phyloP scores from a whole-genome alignment of 2,888 invertebrate species.

The Pollenia labialis region DNA sequence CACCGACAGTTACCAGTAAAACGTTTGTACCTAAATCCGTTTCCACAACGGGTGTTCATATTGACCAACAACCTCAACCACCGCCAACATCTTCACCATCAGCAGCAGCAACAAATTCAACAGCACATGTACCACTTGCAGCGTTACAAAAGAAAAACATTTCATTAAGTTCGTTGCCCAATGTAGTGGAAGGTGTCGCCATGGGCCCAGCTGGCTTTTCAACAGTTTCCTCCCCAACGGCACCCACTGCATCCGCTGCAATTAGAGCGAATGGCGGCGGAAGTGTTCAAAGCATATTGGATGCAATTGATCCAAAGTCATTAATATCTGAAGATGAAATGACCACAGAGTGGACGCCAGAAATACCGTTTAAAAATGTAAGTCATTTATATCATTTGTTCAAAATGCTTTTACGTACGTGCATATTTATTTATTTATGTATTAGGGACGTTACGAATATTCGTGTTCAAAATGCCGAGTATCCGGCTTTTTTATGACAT shows the following conservation, averaged over 20 bases:
- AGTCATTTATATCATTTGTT: conserved; percentile 73
- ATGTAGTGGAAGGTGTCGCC: conserved; percentile 81
- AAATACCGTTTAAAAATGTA: conserved; percentile 96
- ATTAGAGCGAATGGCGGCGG: conserved; percentile 76
- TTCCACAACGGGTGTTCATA: conserved; percentile 74
- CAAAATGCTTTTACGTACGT: not conserved
- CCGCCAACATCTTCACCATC: conserved; percentile 49
- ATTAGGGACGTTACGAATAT: too few relatives aligned
- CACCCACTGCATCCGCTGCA: conserved; percentile 75
- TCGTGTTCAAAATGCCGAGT: too few relatives aligned
- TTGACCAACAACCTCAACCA: conserved; percentile 65
- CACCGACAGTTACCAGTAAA: conserved; percentile 40
- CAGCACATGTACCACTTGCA: conserved; percentile 48
- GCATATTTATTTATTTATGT: too few relatives aligned
- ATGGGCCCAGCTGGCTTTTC: conserved; percentile 75
- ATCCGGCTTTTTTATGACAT: too few relatives aligned
- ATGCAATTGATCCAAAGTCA: conserved; percentile 83
- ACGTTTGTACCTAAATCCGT: conserved; percentile 78
- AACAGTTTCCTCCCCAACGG: conserved; percentile 79
- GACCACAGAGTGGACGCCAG: conserved; percentile 94
- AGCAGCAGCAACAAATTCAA: conserved; percentile 26
- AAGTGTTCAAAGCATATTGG: conserved; percentile 77
- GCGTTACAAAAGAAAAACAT: conserved; percentile 79
- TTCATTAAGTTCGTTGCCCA: conserved; percentile 80
- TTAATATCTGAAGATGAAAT: conserved; percentile 90